Percentiles rank a stretch among this genome's conserved stretches.
phyloP scores from a whole-genome alignment of 2,113 vertebrate species.

The Aramus guarauna region DNA sequence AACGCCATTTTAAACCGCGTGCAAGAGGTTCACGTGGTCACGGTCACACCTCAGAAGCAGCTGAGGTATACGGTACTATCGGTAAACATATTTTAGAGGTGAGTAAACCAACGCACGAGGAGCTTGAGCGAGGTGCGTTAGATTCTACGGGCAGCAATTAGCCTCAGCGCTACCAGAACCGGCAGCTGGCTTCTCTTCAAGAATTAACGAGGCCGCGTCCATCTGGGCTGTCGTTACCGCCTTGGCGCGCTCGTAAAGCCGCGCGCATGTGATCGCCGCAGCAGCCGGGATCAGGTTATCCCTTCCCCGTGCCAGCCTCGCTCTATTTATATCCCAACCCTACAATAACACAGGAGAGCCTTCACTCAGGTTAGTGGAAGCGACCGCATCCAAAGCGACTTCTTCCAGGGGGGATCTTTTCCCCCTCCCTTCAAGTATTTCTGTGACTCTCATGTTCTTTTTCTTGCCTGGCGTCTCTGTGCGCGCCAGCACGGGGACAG shows the following conservation, averaged over 20 bases:
- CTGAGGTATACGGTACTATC: background rate
- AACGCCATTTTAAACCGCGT: fast-evolving
- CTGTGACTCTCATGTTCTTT: background rate
- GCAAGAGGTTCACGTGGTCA: background rate
- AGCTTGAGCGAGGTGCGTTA: fast-evolving
- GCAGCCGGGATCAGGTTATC: background rate
- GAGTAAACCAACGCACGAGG: fast-evolving
- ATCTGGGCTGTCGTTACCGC: background rate
- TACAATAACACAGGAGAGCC: background rate
- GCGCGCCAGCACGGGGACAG: background rate
- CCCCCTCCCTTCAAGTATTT: background rate
- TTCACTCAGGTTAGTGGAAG: background rate
- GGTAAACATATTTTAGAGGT: background rate
- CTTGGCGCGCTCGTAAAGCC: fast-evolving
- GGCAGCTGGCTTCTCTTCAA: background rate
- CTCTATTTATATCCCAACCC: background rate
- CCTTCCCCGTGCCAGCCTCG: background rate
- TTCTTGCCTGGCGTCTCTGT: background rate
- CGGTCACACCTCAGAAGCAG: background rate
- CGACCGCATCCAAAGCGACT: background rate
- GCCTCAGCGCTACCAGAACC: background rate
- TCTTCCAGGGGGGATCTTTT: background rate
- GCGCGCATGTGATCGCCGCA: fast-evolving
- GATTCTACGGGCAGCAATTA: background rate
- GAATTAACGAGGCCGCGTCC: background rate